Evolutionary conservation across 1,140 invertebrate species (phyloP).

Genomic region (Lepidurus apus): DNA sequence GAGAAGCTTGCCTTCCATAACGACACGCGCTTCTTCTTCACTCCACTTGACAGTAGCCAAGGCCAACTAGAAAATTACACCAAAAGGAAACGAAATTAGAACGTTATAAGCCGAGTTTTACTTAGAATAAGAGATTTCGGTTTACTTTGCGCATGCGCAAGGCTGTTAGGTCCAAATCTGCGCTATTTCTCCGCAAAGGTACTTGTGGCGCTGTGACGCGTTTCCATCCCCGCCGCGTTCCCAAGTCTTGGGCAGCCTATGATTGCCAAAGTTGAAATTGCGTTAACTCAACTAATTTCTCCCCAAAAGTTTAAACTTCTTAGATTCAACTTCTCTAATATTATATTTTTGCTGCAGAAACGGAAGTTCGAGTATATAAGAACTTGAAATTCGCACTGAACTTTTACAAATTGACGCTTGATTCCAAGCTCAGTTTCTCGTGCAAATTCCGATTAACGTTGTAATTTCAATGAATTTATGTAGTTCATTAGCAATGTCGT

Average conservation of each 20-base stretch:
- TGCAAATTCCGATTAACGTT: no score
- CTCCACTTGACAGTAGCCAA: conserved; percentile 85
- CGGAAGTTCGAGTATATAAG: no score
- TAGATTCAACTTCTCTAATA: no score
- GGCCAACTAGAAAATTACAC: conserved; percentile 59
- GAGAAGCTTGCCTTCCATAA: conserved; percentile 76
- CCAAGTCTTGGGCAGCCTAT: not conserved
- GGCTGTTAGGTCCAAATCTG: not conserved
- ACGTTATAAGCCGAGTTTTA: not conserved
- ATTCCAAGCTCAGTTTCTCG: no score
- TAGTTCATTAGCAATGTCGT: not conserved
- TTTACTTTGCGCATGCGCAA: conserved; percentile 15
- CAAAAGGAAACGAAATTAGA: not conserved
- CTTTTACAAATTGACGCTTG: no score
- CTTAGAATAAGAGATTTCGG: not conserved
- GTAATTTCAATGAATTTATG: no score
- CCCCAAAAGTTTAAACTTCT: not conserved
- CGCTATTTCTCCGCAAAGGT: not conserved
- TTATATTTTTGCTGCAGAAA: no score
- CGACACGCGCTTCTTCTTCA: conserved; percentile 80
- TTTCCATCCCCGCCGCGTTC: not conserved
- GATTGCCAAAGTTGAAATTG: not conserved
- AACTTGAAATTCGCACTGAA: no score
- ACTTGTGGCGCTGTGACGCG: not conserved
- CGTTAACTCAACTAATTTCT: not conserved